Percentiles rank a stretch among this genome's conserved stretches.
Conservation (phyloP, 2,797 vertebrate species). For the Tapirus indicus region DNA sequence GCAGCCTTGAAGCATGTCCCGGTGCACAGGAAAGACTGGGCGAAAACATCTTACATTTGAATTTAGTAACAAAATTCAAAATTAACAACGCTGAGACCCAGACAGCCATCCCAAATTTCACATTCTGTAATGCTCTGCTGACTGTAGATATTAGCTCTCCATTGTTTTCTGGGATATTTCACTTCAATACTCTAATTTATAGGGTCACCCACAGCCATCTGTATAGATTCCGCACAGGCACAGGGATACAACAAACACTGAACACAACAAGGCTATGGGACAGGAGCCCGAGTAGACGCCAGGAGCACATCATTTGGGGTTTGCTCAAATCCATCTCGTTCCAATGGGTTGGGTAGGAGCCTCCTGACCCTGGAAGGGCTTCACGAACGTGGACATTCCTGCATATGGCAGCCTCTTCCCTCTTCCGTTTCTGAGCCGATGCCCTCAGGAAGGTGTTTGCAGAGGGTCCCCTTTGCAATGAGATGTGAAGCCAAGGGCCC, state of each 20-base stretch:
- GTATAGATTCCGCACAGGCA: too few species aligned
- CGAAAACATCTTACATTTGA: too few species aligned
- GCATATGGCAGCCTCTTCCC: accelerated
- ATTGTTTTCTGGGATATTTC: not conserved
- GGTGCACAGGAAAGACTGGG: accelerated
- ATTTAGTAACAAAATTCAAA: not conserved
- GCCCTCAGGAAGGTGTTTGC: not conserved
- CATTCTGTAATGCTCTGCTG: accelerated
- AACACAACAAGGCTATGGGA: accelerated
- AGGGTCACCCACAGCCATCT: too few species aligned
- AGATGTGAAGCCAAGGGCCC: not conserved
- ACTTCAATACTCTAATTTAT: not conserved
- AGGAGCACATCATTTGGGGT: accelerated
- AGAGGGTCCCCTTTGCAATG: accelerated
- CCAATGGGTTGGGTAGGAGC: accelerated
- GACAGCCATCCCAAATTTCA: not conserved
- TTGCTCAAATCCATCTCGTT: not conserved
- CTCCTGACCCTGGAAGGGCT: accelerated
- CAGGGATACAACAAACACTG: accelerated
- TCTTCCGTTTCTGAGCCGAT: not conserved
- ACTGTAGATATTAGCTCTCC: not conserved
- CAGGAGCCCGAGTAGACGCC: accelerated
- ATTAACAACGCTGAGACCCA: not conserved
- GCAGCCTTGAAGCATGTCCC: accelerated
- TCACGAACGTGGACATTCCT: accelerated